These are phyloP conservation scores for Trematomus loennbergii DNA, from an alignment of 2,113 vertebrate species.

Conservation along the genomic window DNA sequence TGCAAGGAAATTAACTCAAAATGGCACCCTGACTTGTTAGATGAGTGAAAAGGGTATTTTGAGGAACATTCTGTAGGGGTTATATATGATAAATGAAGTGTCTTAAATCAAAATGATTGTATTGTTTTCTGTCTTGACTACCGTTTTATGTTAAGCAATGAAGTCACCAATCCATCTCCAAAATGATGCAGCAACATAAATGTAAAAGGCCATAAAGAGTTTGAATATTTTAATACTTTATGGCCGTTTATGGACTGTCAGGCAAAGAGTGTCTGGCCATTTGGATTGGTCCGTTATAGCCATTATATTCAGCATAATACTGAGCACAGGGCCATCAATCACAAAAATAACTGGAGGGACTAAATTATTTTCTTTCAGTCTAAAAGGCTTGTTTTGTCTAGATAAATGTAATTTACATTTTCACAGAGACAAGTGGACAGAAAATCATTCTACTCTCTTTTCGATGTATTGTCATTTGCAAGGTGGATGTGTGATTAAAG, in stretches of 20 bases:
- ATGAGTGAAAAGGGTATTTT: background rate
- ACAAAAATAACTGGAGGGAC: slow-evolving; percentile 32
- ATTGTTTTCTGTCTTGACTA: background rate
- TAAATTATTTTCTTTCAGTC: slow-evolving; percentile 34
- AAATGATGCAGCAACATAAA: slow-evolving; percentile 26
- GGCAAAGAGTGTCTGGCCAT: slow-evolving; percentile 41
- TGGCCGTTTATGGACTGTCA: slow-evolving; percentile 46
- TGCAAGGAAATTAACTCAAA: background rate
- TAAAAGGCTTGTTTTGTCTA: slow-evolving; percentile 43
- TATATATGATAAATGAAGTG: background rate
- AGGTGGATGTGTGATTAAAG: slow-evolving; percentile 10
- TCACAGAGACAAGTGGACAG: slow-evolving; percentile 19
- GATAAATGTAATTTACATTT: slow-evolving; percentile 53
- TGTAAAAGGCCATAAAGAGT: slow-evolving; percentile 6
- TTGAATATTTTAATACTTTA: slow-evolving; percentile 26
- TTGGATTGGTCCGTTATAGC: slow-evolving; percentile 27
- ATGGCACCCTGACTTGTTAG: background rate
- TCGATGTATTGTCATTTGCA: slow-evolving; percentile 17
- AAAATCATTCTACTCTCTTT: slow-evolving; percentile 36
- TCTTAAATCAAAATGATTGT: too few relatives aligned
- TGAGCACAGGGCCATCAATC: slow-evolving; percentile 54
- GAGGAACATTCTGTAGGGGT: background rate
- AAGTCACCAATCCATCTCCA: background rate
- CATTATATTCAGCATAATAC: slow-evolving; percentile 42
- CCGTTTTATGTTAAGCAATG: slow-evolving; percentile 16